Conservation (phyloP, 2,113 vertebrate genomes). For the Rutilus rutilus region DNA sequence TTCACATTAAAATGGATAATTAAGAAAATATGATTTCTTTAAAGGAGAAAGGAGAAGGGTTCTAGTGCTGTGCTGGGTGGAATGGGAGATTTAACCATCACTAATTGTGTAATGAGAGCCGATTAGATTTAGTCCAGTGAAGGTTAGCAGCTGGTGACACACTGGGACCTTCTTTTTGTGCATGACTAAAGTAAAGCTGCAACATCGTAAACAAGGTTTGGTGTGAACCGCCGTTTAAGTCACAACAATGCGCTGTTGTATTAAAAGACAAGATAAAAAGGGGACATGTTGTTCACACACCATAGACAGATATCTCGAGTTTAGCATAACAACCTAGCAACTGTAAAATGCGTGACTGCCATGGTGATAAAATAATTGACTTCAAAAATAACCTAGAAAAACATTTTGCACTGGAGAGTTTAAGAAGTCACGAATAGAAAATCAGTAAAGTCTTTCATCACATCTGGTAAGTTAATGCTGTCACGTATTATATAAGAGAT, state of each 20-base stretch:
- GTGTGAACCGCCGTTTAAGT: slow-evolving; percentile 7
- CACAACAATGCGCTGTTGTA: slow-evolving; percentile 23
- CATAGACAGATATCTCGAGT: slow-evolving; percentile 8
- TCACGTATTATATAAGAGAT: background rate
- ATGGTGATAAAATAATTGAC: slow-evolving; percentile 3
- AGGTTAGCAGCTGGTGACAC: slow-evolving; percentile 44
- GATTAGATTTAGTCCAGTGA: slow-evolving; percentile 66
- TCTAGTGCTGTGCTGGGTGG: background rate
- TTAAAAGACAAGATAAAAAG: slow-evolving; percentile 27
- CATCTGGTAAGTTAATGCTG: background rate
- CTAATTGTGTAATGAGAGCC: slow-evolving; percentile 53
- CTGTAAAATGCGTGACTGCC: background rate
- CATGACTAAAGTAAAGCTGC: background rate
- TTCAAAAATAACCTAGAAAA: background rate
- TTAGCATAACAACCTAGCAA: background rate
- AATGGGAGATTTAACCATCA: slow-evolving; percentile 15
- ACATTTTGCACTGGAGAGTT: background rate
- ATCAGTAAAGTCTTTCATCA: slow-evolving; percentile 16
- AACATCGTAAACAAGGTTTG: slow-evolving; percentile 13
- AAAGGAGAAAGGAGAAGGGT: background rate
- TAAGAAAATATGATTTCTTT: background rate
- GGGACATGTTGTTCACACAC: slow-evolving; percentile 24
- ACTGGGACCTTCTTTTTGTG: slow-evolving; percentile 35
- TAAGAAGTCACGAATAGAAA: background rate
- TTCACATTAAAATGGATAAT: background rate